Evolutionary conservation across 1,140 invertebrate genomes (phyloP), one percentile per base, ranked within the genome.

Genomic region (Temnothorax curvispinosus): DNA sequence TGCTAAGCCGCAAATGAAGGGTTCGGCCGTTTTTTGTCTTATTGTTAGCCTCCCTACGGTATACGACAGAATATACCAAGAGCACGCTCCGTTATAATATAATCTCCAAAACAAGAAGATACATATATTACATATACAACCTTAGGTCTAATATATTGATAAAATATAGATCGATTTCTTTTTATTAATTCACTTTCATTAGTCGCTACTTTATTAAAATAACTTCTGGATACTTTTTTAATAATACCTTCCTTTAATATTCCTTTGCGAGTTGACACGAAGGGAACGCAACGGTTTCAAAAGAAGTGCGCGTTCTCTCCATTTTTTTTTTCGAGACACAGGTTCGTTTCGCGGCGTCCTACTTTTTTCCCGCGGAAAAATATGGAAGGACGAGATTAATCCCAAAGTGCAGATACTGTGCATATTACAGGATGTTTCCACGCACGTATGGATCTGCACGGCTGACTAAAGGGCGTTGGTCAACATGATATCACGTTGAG

Each of bases 401-500:
- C 69, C 80, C 80, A 84, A 84, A 84, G 80, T 84, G 80, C 80
- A 84, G 80, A 84, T 84, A 84, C 80, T 60, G 80, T 84, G 41
- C 80, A 84, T 84, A 75, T 84, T 75, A 84, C 80, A 84, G 80
- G 80, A 84, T 56, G 69, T 84, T 84, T 84, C 80, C 69, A 84
- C 80, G 80, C 80, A 75, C 80, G 80, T 84, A 84, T 84, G 69
- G 80, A 84, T 84, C 80, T 69, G 80, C 80, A 84, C 80, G 80
- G 74, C 76, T 88, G 88, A 89, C 76, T 85, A 88, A 88, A 86
- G 74, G 74, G 90, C 77, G 84, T 87, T 89, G 91, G 90, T 88
- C 76, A 90, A 92, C 90, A 92, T 92, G 80, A 84, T 84, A 84
- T 84, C 69, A 84, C 56, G 80, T 84, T 84, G 80, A 84, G 69